Evolutionary conservation across 2,888 invertebrate species (phyloP), one percentile per base, ranked within the genome.

Genomic region (Drosophila histrio): DNA sequence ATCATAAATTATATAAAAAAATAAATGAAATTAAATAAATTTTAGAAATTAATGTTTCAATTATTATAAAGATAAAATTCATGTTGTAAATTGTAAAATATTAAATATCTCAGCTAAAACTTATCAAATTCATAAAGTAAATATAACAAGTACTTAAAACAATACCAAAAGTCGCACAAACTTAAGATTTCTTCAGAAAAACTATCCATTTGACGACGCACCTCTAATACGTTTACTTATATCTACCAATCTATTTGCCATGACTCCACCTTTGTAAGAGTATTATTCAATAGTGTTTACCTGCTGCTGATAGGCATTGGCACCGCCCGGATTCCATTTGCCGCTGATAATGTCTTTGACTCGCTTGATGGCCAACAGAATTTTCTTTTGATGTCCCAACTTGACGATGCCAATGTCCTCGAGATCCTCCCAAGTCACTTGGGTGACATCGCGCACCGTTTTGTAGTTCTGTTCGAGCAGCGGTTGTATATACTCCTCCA

Each of bases 361-460:
- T 91, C 98, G 94, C 92, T 99, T 99, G 85, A 99, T 98, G 69
- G 99, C 99, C 90, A 99, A 93, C 90, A 98, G 94, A 81, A 99
- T 96, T 93, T 99, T 98, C 94, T 99, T 99, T 93, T 99, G 99
- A 92, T 99, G 99, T 30, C 99, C 99, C 89, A 97, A 93, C 89
- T 97, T 95, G 21, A 97, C 96, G 88, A 97, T 97, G 60, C 97
- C 97, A 91, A 99, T 98, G 90, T 99, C 99, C 93, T 99, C 99
- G 90, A 99, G 94, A 93, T 99, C 99, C 92, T 99, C 99, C 98
- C 99, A 99, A 64, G 97, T 97, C 56, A 99, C 94, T 90, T 98
- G 97, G 28, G 97, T 97, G 57, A 99, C 97, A 92, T 97, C 96
- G 87, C 98, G 97, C 38, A 99, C 97, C 6, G 97, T 96, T 88